Percentiles rank a stretch among this genome's conserved stretches.
Evolutionary conservation across 2,888 invertebrate species (phyloP).

Genomic region (Sturmia bella): DNA sequence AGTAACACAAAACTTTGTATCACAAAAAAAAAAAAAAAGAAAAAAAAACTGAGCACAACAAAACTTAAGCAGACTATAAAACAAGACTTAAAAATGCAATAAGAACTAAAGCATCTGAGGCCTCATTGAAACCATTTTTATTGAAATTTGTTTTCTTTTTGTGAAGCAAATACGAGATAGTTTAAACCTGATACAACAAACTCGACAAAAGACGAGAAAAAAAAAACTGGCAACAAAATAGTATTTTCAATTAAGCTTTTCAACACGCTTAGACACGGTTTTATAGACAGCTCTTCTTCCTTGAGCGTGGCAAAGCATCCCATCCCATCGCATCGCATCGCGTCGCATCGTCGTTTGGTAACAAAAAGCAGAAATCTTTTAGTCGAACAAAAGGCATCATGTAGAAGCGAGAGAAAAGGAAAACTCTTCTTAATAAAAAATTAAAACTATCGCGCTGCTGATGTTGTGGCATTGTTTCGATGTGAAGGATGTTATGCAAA

Average conservation of each 20-base stretch:
- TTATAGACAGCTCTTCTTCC: conserved; percentile 47
- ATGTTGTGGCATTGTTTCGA: conserved; percentile 49
- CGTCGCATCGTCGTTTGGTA: too few relatives aligned
- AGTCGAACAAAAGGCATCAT: conserved; percentile 57
- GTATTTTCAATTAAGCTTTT: conserved; percentile 71
- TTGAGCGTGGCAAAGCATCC: neutral
- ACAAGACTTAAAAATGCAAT: conserved; percentile 46
- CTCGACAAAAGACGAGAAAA: conserved; percentile 46
- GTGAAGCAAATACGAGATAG: conserved; percentile 42
- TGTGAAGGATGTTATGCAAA: conserved; percentile 69
- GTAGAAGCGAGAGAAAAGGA: conserved; percentile 22
- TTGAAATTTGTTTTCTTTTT: neutral
- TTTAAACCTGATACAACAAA: conserved; percentile 60
- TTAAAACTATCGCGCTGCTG: conserved; percentile 31
- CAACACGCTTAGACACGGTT: conserved; percentile 69
- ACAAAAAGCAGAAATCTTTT: conserved; percentile 19
- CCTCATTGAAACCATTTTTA: conserved; percentile 52
- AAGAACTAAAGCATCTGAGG: conserved; percentile 52
- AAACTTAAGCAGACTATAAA: conserved; percentile 26
- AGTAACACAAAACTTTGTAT: conserved; percentile 64
- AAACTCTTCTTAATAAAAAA: conserved; percentile 18
- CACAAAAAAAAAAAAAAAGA: conserved; percentile 8
- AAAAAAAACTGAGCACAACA: too few relatives aligned
- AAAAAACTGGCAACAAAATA: conserved; percentile 37
- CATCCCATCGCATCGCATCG: too few relatives aligned